Evolutionary conservation across 2,797 vertebrate genomes (phyloP).

Genomic region (Chrysocyon brachyurus): DNA sequence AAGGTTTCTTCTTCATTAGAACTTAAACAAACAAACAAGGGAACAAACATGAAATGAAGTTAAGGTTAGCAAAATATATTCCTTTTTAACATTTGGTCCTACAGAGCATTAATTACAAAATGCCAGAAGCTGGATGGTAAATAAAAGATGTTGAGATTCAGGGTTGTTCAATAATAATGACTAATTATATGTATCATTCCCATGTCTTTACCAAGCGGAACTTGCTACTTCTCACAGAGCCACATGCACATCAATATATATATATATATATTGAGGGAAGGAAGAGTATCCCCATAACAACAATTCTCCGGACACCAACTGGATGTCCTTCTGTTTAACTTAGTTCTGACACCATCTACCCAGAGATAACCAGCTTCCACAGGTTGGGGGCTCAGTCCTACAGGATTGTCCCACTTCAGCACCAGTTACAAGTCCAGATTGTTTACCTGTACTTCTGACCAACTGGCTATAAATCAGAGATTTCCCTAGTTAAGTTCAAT

Average conservation of each 20-base stretch:
- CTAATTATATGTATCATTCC: neutral
- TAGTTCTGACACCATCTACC: neutral
- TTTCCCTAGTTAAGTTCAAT: neutral
- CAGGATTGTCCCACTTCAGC: neutral
- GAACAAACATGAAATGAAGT: neutral
- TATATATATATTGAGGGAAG: too few relatives aligned
- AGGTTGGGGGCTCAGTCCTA: neutral
- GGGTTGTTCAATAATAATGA: neutral
- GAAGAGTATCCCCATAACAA: neutral
- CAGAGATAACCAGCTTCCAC: neutral
- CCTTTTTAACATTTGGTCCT: neutral
- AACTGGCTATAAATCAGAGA: neutral
- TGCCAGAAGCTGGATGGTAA: neutral
- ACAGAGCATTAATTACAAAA: neutral
- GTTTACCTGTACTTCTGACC: neutral
- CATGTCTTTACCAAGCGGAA: neutral
- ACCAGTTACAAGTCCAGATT: neutral
- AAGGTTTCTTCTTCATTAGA: neutral
- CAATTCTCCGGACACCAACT: neutral
- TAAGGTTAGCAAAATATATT: neutral
- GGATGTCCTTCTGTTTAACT: neutral
- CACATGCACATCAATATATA: neutral
- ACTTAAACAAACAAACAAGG: neutral
- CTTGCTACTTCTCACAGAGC: neutral
- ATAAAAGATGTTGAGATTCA: neutral